Base-by-base conservation (phyloP, 2,888 invertebrate species). In the Polydesmus complanatus region DNA sequence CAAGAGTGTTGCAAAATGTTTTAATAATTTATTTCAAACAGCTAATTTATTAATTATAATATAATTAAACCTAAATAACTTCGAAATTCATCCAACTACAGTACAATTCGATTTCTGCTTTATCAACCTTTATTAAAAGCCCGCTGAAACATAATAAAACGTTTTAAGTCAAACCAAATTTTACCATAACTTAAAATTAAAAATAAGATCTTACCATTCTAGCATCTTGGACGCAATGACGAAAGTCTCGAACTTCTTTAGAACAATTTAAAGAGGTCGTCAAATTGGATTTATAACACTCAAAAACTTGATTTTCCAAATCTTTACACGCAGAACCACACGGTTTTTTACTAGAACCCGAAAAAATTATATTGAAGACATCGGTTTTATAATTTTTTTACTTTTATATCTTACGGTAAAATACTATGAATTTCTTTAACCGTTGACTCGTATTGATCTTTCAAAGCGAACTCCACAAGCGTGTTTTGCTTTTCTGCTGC, bases 241-340 rank as follows among this genome's bases (percentile, higher is more conserved):
- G 54, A 60, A 66, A 66, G 23, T 63, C 63, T 56, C 60, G 52
- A 26, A 65, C 66, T 64, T 64, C 63, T 54, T 62, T 27, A 27
- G 66, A 63, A 62, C 66, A 66, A 27, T 65, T 64, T 51, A 66
- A 56, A 22, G 66, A 63, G 22, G 54, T 56, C 19, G 63, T 64
- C 2, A 49, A 3, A 63, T 65, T 64, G 18, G 57, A 60, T 37
- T 64, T 57, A 51, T 63, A 65, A 26, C 66, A 66, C 22, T 60
- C 53, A 11, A 58, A 8, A 5, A 66, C 64, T 54, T 53, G 50
- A 27, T 59, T 59, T 27, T 64, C 50, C 14, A 56, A 63, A 27
- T 65, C 64, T 2, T 62, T 60, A 59, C 66, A 66, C 14, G 65
- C 62, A 22, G 65, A 64, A n/a, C 61, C 64, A 52, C 52, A 5